These are phyloP conservation scores for Tipula vernalis DNA, from an alignment of 2,888 invertebrate species.

Conservation along the genomic window DNA sequence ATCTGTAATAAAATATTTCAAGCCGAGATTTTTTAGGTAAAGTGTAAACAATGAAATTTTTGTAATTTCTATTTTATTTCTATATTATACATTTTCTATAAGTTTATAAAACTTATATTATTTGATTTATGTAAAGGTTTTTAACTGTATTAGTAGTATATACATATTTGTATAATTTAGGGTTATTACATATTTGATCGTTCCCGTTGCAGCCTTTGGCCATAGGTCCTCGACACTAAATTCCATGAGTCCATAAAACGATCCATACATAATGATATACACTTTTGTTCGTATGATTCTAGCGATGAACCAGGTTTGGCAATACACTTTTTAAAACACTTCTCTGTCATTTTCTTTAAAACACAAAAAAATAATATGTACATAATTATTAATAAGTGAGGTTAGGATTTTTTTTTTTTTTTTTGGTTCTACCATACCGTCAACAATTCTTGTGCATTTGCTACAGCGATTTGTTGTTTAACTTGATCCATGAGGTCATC, in stretches of 20 bases:
- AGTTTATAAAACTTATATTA: background rate
- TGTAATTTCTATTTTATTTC: background rate
- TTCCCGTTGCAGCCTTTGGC: constrained; percentile 73
- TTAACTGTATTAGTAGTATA: background rate
- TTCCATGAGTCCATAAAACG: constrained; percentile 95
- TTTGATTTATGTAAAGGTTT: background rate
- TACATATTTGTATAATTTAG: background rate
- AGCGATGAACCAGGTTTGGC: constrained; percentile 78
- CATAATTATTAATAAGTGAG: constrained; percentile 15
- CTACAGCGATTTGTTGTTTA: constrained; percentile 88
- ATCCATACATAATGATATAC: constrained; percentile 97
- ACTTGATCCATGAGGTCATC: constrained; percentile 89
- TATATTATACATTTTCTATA: background rate
- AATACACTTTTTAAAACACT: constrained; percentile 93
- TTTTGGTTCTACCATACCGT: constrained; percentile 43
- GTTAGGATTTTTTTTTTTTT: background rate
- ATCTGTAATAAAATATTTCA: background rate
- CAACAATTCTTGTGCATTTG: constrained; percentile 84
- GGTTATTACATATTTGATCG: constrained; percentile 19
- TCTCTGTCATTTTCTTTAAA: constrained; percentile 78
- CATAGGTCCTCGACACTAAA: constrained; percentile 80
- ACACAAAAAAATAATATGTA: background rate
- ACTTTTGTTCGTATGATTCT: constrained; percentile 89
- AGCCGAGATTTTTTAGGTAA: background rate
- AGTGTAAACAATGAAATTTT: background rate